Evolutionary conservation across 1,140 invertebrate species (phyloP).

Genomic region (Caerostris darwini): DNA sequence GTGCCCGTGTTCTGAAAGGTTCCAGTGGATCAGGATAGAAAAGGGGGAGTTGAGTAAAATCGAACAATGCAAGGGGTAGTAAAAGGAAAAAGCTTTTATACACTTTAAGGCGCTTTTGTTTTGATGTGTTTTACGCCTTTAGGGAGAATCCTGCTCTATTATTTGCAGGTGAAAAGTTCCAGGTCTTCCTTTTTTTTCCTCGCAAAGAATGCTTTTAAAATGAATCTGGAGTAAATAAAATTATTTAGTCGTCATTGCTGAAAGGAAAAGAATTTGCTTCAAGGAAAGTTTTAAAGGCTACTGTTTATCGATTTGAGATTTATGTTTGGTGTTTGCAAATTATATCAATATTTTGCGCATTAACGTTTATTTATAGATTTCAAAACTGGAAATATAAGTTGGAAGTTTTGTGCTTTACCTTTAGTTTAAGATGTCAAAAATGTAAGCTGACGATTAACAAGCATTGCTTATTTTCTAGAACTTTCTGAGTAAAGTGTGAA

Average conservation of each 20-base stretch:
- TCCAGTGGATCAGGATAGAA: neutral
- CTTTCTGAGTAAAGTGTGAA: too few relatives aligned
- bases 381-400: too few relatives aligned
- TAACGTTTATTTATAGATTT: too few relatives aligned
- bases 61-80: neutral
- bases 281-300: neutral
- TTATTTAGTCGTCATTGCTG: neutral
- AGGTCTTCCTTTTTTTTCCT: neutral
- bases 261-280: neutral
- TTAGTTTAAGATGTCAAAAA: too few relatives aligned
- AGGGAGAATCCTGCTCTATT: neutral
- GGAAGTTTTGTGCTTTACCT: too few relatives aligned
- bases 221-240: neutral
- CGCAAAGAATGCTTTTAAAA: neutral
- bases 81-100: neutral
- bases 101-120: neutral
- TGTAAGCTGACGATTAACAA: too few relatives aligned
- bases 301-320: neutral
- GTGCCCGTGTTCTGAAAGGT: neutral
- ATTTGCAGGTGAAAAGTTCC: neutral
- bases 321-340: neutral
- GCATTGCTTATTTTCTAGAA: too few relatives aligned
- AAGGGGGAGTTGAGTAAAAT: constrained; percentile 22
- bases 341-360: neutral
- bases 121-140: constrained; percentile 20